Conservation (phyloP, 1,140 invertebrate species). For the Sminthurinus signatus region DNA sequence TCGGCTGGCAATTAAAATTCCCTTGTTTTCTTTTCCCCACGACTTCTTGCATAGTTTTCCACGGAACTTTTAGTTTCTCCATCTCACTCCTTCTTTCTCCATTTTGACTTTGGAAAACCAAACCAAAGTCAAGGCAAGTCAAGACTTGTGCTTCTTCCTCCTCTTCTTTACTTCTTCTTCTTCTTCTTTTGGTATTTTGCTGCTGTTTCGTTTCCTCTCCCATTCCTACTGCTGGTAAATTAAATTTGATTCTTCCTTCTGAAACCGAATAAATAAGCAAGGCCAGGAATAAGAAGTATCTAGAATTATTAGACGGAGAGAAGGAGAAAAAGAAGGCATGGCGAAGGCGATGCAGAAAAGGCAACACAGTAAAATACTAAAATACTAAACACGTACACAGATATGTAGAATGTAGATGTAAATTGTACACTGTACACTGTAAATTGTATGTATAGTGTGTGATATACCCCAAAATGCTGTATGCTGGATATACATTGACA, state of each 20-base stretch:
- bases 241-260: slow-evolving; percentile 35
- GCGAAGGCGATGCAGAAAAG: no score
- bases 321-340: slow-evolving; percentile 4
- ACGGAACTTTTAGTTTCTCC: slow-evolving; percentile 4
- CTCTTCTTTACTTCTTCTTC: no score
- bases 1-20: slow-evolving; percentile 38
- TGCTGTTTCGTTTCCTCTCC: no score
- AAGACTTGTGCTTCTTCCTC: slow-evolving; percentile 9
- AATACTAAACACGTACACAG: neutral
- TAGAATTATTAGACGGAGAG: no score
- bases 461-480: no score
- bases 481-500: neutral
- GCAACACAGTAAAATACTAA: no score
- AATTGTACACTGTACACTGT: no score
- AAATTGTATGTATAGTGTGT: no score
- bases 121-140: neutral
- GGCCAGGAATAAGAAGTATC: neutral
- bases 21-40: slow-evolving; percentile 39
- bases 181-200: no score
- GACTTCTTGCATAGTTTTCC: slow-evolving; percentile 37
- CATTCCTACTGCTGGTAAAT: slow-evolving; percentile 25
- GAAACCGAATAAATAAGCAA: slow-evolving; percentile 28
- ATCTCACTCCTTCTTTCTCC: no score
- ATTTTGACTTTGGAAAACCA: no score
- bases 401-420: no score